Conservation (phyloP, 2,888 invertebrate species). For the Lingula anatina region DNA sequence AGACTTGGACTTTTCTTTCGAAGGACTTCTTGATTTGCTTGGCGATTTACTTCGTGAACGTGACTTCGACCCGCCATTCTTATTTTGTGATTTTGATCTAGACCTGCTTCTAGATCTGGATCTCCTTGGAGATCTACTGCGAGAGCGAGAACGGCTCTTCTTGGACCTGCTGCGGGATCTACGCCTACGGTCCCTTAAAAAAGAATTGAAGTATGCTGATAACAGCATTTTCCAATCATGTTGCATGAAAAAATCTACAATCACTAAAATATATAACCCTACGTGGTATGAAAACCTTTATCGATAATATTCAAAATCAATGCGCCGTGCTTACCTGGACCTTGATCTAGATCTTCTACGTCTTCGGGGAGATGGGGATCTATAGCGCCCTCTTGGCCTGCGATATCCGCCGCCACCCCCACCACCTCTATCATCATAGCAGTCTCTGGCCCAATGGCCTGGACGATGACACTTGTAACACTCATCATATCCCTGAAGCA, state of each 20-base stretch:
- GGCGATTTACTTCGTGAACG: not conserved
- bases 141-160: not conserved
- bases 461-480: conserved; percentile 51
- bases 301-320: no score
- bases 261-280: no score
- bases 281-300: no score
- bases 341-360: conserved; percentile 11
- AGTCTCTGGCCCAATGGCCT: conserved; percentile 53
- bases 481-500: conserved; percentile 42
- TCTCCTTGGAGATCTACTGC: not conserved
- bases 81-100: not conserved
- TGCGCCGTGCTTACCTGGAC: no score
- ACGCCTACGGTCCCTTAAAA: not conserved
- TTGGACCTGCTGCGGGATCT: not conserved
- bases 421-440: conserved; percentile 38
- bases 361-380: conserved; percentile 21
- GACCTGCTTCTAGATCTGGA: conserved; percentile 4
- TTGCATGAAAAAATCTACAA: no score
- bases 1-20: conserved; percentile 2
- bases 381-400: conserved; percentile 15
- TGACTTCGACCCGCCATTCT: not conserved
- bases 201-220: not conserved
- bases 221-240: no score
- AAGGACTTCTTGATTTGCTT: not conserved
- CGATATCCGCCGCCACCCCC: conserved; percentile 13